A percentile compares a stretch with the other conserved stretches of the same genome.
Evolutionary conservation across 2,797 vertebrate genomes (phyloP).

Genomic region (Chloroceryle amazona): DNA sequence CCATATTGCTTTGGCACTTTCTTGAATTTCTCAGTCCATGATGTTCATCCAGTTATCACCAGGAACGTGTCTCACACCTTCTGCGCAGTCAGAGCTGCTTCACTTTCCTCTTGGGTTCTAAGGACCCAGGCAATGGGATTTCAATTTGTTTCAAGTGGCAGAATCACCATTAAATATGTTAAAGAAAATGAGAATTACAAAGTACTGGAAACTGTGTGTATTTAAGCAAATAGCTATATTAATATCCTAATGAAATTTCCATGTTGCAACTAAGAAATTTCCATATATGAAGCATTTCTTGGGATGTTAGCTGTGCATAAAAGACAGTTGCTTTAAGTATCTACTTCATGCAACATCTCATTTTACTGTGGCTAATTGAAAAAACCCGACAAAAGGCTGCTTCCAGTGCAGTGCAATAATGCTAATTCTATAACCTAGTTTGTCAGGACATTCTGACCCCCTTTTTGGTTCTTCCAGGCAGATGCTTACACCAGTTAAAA

Average conservation of each 20-base stretch:
- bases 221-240: not conserved
- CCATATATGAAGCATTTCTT: not conserved
- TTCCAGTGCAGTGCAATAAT: not conserved
- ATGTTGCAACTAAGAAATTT: not conserved
- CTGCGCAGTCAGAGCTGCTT: not conserved
- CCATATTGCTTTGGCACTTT: not conserved
- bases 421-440: constrained; percentile 11
- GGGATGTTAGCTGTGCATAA: not conserved
- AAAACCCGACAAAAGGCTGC: not conserved
- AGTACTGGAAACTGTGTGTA: not conserved
- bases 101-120: not conserved
- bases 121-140: not conserved
- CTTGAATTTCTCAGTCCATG: not conserved
- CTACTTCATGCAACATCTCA: not conserved
- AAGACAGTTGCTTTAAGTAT: not conserved
- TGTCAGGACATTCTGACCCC: not conserved
- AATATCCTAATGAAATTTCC: not conserved
- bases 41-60: not conserved
- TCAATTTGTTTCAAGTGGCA: not conserved
- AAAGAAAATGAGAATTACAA: not conserved
- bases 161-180: not conserved
- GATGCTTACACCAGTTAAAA: not conserved
- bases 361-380: not conserved
- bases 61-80: not conserved
- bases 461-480: not conserved